Base-by-base conservation (phyloP, 2,113 vertebrate genomes). In the Ammodytes dubius region DNA sequence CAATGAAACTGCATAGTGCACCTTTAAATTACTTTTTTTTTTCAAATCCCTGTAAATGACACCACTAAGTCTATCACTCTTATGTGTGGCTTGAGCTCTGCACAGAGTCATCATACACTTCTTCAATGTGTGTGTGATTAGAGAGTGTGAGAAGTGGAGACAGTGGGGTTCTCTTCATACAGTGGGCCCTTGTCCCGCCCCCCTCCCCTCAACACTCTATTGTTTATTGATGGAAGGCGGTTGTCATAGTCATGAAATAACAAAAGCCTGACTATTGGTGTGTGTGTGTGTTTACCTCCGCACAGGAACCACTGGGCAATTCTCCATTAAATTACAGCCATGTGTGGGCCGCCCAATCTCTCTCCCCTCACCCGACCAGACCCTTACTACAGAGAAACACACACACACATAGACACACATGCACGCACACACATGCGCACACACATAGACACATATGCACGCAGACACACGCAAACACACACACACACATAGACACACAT, bases 191-290 rank as follows among this genome's bases (percentile, higher is more conserved):
- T 91, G 89, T 89, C 66, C 80, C 81, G 84, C 85, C 40, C 46
- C 9, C 60, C 83, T 84, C 81, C 79, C 92, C 27, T 27, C 91
- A 87, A 70, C 89, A 85, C 92, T 87, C 94, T 59, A 79, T 95
- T 87, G 92, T 93, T 95, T 87, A 70, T 82, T 93, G 86, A 93
- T 79, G 82, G 87, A 87, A 27, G 92, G 93, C 91, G 90, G 95
- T 96, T 97, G 95, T 94, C 96, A 95, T 96, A 95, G 95, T 95
- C 91, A 15, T 90, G 94, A 88, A 91, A 79, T 77, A 92, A 92
- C 92, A 95, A 93, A 90, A 92, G 92, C 92, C 89, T 77, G 83
- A 87, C 94, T 94, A 95, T 95, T 93, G 91, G 74, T 85, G 86
- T 27, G 27, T 27, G 27, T 27, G 27, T 27, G 27, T 95, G 93